Percentiles rank a stretch among this genome's conserved stretches.
Evolutionary conservation across 35 echinoderm and acorn worm species (phyloP).

Genomic region (Eucidaris tribuloides): DNA sequence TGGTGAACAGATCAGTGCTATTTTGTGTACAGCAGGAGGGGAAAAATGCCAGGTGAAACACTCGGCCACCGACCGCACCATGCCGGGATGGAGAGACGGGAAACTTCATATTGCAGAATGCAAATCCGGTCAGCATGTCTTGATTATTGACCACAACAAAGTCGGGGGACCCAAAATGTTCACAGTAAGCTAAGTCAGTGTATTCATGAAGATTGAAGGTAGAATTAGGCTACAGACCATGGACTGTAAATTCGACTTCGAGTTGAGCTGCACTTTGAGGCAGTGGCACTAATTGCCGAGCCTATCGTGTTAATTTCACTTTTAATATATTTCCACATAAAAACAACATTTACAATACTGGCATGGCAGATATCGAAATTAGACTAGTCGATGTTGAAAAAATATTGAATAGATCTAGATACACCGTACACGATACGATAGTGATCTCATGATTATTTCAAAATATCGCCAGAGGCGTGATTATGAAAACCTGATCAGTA

Average conservation of each 20-base stretch:
- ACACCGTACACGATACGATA: too few species aligned
- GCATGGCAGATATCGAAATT: too few species aligned
- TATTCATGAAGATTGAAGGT: too few species aligned
- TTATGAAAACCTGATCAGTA: too few species aligned
- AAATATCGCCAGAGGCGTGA: too few species aligned
- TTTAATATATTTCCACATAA: too few species aligned
- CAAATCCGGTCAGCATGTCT: background rate
- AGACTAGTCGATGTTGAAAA: too few species aligned
- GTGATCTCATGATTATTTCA: too few species aligned
- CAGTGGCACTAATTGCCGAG: too few species aligned
- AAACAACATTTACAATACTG: background rate
- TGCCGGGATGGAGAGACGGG: constrained; percentile 9
- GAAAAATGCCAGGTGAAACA: background rate
- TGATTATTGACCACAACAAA: background rate
- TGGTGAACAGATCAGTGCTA: background rate
- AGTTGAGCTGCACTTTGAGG: too few species aligned
- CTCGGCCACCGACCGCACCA: background rate
- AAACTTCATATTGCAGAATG: background rate
- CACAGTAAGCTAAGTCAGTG: background rate
- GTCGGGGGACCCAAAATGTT: background rate
- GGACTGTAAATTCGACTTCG: too few species aligned
- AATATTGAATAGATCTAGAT: too few species aligned
- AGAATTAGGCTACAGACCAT: background rate
- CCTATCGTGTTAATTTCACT: background rate
- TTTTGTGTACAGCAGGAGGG: background rate